A percentile compares a stretch with the other conserved stretches of the same genome.
Evolutionary conservation across 2,797 vertebrate species (phyloP).

Genomic region (Sebastes iracundus): DNA sequence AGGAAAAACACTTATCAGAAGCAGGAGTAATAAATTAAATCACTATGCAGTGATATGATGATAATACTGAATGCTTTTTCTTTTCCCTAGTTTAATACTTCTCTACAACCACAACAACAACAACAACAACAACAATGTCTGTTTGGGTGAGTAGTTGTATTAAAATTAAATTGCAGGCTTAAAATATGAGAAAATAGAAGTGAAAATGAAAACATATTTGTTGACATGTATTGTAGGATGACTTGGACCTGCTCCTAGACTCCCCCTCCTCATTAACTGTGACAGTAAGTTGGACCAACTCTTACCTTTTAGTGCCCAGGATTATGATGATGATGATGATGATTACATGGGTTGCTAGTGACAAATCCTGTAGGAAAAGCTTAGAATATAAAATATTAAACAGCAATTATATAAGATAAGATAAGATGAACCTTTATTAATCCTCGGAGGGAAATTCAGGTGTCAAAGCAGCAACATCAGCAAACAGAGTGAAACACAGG

Average conservation of each 20-base stretch:
- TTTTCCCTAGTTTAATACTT: neutral
- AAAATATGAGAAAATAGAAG: neutral
- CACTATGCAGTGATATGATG: neutral
- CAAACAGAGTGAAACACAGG: no score
- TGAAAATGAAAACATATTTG: neutral
- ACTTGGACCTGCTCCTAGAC: constrained; percentile 83
- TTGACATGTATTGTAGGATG: constrained; percentile 70
- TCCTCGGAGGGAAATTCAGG: no score
- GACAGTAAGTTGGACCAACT: constrained; percentile 64
- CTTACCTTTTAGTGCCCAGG: neutral
- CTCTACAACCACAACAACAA: neutral
- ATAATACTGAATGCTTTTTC: neutral
- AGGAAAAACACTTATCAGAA: neutral
- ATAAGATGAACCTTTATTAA: no score
- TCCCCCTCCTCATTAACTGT: constrained; percentile 77
- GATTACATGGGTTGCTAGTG: neutral
- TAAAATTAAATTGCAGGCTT: neutral
- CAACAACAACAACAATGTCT: constrained; percentile 54
- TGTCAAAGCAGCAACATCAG: no score
- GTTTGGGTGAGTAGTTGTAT: constrained; percentile 68
- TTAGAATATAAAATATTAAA: neutral
- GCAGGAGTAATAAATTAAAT: neutral
- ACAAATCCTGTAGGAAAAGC: neutral
- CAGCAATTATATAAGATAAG: neutral
- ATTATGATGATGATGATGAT: neutral